phyloP scores from a whole-genome alignment of 2,888 invertebrate genomes.

The Zele albiditarsus region DNA sequence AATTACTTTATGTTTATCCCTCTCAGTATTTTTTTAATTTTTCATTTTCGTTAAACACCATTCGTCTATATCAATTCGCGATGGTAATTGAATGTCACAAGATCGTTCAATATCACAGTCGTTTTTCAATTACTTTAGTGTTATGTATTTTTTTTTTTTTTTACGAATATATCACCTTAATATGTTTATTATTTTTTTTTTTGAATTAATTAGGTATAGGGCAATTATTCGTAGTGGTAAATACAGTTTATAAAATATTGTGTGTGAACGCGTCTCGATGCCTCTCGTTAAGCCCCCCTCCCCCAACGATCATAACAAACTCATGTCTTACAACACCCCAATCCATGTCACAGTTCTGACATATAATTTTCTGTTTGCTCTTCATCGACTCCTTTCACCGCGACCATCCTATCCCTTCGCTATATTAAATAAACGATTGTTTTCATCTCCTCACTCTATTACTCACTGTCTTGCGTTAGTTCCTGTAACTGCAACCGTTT shows the following conservation, averaged over 20 bases:
- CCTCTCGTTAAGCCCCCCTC: slow-evolving; percentile 52
- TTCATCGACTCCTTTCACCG: background rate
- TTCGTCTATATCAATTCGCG: slow-evolving; percentile 65
- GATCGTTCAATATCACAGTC: slow-evolving; percentile 73
- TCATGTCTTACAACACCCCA: background rate
- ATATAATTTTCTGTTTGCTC: slow-evolving; percentile 12
- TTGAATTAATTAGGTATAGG: slow-evolving; percentile 59
- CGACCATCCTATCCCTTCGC: background rate
- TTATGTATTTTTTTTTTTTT: slow-evolving; percentile 58
- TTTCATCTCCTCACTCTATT: slow-evolving; percentile 32
- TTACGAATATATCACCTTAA: slow-evolving; percentile 64
- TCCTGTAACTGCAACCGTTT: slow-evolving; percentile 71
- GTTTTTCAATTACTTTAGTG: slow-evolving; percentile 68
- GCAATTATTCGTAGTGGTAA: slow-evolving; percentile 67
- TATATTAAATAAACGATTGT: slow-evolving; percentile 28
- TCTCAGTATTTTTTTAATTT: slow-evolving; percentile 41
- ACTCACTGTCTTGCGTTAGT: slow-evolving; percentile 47
- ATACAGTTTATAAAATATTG: slow-evolving; percentile 70
- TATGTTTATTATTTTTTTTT: slow-evolving; percentile 57
- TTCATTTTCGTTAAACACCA: slow-evolving; percentile 57
- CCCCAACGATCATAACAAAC: slow-evolving; percentile 26
- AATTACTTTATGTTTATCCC: slow-evolving; percentile 38
- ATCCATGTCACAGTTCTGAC: slow-evolving; percentile 17
- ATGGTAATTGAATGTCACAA: slow-evolving; percentile 71
- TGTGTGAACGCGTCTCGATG: slow-evolving; percentile 63